These are phyloP conservation scores for Acrossocheilus wenchowensis DNA, from an alignment of 2,797 vertebrate species.

Conservation along the genomic window DNA sequence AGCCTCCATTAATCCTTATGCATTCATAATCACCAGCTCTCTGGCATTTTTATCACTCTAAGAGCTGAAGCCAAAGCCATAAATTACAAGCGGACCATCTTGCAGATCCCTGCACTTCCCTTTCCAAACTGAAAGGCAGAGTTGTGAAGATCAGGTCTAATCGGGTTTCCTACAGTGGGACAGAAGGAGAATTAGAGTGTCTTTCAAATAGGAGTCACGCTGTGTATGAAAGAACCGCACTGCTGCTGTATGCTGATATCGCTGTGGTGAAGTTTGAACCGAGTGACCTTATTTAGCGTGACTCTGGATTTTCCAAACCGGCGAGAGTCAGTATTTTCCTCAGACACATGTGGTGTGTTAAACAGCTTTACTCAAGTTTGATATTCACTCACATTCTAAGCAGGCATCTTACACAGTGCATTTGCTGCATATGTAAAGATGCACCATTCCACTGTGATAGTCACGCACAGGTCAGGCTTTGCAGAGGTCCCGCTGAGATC, in stretches of 20 bases:
- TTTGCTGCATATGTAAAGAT: background rate
- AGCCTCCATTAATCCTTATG: slow-evolving; percentile 74
- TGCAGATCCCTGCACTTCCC: background rate
- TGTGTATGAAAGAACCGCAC: slow-evolving; percentile 2
- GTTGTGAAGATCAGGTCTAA: slow-evolving; percentile 18
- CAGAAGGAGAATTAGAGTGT: slow-evolving; percentile 32
- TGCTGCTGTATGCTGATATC: slow-evolving; percentile 25
- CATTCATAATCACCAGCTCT: slow-evolving; percentile 69
- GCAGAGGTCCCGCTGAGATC: background rate
- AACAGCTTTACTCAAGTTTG: slow-evolving; percentile 22
- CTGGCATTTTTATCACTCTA: slow-evolving; percentile 62
- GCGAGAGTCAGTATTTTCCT: background rate
- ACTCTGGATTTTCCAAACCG: background rate
- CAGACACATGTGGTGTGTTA: slow-evolving; percentile 2
- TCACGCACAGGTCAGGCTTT: slow-evolving; percentile 4
- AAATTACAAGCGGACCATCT: slow-evolving; percentile 50
- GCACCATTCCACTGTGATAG: slow-evolving; percentile 27
- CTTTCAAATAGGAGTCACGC: slow-evolving; percentile 9
- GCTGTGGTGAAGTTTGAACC: slow-evolving; percentile 18
- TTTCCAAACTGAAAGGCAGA: slow-evolving; percentile 12
- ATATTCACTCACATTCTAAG: slow-evolving; percentile 21
- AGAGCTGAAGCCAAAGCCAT: slow-evolving; percentile 51
- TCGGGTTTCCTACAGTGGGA: slow-evolving; percentile 21
- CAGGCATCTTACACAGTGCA: background rate
- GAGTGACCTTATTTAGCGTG: slow-evolving; percentile 20